Percentiles rank a stretch among this genome's conserved stretches.
phyloP scores from a whole-genome alignment of 2,797 vertebrate genomes.

The Poeciliopsis gracilis region DNA sequence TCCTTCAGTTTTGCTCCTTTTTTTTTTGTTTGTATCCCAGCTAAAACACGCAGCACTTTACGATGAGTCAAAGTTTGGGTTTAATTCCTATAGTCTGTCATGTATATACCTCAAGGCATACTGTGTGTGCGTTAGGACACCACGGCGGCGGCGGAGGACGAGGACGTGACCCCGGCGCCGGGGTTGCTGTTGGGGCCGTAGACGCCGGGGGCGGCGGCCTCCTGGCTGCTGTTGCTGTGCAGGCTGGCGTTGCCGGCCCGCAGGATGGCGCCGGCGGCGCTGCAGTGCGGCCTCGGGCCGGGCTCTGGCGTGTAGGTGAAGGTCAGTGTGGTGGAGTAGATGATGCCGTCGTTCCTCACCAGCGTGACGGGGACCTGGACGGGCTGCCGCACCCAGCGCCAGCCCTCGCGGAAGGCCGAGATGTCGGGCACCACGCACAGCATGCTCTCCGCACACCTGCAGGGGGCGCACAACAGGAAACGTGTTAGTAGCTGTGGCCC shows the following conservation, averaged over 20 bases:
- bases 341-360: constrained; percentile 97
- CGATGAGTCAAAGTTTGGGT: constrained; percentile 81
- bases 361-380: constrained; percentile 99
- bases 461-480: not conserved
- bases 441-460: constrained; percentile 97
- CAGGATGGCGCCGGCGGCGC: constrained; percentile 95
- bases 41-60: constrained; percentile 82
- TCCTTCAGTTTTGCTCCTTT: constrained; percentile 57
- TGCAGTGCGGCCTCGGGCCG: constrained; percentile 96
- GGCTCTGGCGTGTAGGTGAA: constrained; percentile 99
- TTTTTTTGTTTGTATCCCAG: constrained; percentile 59
- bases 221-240: constrained; percentile 84
- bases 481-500: no score
- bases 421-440: constrained; percentile 98
- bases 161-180: constrained; percentile 86
- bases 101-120: constrained; percentile 57
- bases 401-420: constrained; percentile 98
- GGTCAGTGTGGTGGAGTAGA: constrained; percentile 99
- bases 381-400: constrained; percentile 98
- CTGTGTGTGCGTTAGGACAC: constrained; percentile 91
- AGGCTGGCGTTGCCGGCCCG: constrained; percentile 88
- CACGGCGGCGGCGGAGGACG: constrained; percentile 86
- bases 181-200: constrained; percentile 84
- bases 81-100: constrained; percentile 63
- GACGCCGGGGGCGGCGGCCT: constrained; percentile 49